phyloP scores from a whole-genome alignment of 2,113 vertebrate species.

The Cinclus mexicanus region DNA sequence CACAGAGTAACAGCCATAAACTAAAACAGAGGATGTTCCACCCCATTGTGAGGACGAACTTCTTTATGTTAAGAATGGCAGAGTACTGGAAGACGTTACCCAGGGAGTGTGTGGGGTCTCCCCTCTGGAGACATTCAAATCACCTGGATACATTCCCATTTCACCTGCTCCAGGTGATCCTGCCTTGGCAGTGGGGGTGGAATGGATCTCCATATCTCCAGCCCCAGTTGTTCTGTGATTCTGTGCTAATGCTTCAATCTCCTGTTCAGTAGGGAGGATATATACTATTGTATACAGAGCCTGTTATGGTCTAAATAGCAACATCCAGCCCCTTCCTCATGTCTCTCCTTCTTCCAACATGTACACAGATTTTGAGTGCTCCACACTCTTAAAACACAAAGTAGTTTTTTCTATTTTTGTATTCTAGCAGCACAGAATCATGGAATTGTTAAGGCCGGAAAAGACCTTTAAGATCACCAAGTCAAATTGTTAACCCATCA shows the following conservation, averaged over 20 bases:
- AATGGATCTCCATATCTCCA: not conserved
- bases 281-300: fast-evolving
- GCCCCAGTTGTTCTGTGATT: not conserved
- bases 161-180: not conserved
- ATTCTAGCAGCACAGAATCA: not conserved
- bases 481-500: not conserved
- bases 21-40: not conserved
- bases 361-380: not conserved
- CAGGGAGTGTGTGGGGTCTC: not conserved
- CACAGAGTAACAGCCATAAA: not conserved
- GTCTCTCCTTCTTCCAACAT: fast-evolving
- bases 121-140: not conserved
- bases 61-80: not conserved
- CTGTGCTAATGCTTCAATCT: not conserved
- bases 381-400: not conserved
- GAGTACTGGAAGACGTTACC: not conserved
- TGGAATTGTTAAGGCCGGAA: not conserved
- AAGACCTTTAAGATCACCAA: not conserved
- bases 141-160: not conserved
- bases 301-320: not conserved
- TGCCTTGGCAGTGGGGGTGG: not conserved
- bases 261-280: not conserved
- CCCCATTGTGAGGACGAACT: not conserved
- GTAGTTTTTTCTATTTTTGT: not conserved
- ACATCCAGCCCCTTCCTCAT: not conserved